phyloP scores from a whole-genome alignment of 92 coral and sea anemone genomes.

The Parazoanthus swiftii region DNA sequence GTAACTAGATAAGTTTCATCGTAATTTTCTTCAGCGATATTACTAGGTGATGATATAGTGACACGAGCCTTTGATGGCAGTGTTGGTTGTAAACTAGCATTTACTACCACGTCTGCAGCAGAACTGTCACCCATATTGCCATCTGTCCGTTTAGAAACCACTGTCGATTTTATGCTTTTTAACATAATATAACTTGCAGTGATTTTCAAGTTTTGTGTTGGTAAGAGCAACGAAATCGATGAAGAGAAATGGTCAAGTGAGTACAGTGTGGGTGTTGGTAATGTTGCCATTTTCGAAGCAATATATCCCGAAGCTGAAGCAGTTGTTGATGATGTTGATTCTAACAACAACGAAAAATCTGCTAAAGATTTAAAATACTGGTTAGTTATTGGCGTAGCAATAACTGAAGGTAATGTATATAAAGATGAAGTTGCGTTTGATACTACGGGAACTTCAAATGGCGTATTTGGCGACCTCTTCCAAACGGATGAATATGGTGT shows the following conservation, averaged over 20 bases:
- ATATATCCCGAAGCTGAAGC: background rate
- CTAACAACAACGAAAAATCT: no score
- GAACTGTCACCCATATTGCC: background rate
- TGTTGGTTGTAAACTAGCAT: background rate
- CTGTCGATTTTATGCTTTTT: background rate
- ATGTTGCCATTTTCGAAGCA: background rate
- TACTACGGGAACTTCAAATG: background rate
- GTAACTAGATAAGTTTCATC: constrained; percentile 55
- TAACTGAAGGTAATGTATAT: background rate
- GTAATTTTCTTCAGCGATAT: background rate
- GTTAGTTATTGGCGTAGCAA: background rate
- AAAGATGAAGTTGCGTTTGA: background rate
- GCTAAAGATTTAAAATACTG: background rate
- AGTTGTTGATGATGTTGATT: background rate
- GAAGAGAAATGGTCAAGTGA: background rate
- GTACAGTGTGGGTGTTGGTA: constrained; percentile 3
- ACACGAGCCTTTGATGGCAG: background rate
- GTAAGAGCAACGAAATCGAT: background rate
- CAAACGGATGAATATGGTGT: background rate
- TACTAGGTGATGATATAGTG: background rate
- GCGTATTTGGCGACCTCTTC: background rate
- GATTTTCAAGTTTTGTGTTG: background rate
- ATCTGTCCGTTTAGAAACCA: background rate
- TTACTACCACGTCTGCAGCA: background rate
- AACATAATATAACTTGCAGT: background rate